phyloP scores from a whole-genome alignment of 2,113 vertebrate genomes.

The Furnarius figulus region DNA sequence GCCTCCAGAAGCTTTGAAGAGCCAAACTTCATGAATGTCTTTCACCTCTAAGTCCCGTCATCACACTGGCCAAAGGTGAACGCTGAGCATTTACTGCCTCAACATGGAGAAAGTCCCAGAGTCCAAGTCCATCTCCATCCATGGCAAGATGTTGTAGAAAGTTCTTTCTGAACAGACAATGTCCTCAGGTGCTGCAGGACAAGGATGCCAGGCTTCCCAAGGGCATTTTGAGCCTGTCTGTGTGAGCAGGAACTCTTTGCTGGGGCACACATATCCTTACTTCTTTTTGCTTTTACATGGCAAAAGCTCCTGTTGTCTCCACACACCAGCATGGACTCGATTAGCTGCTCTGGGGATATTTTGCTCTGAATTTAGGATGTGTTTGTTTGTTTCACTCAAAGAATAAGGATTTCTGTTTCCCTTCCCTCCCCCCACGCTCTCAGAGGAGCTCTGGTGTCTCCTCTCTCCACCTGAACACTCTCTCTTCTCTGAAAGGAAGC shows the following conservation, averaged over 20 bases:
- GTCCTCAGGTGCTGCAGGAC: neutral
- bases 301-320: constrained; percentile 1
- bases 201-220: neutral
- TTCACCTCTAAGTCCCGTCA: neutral
- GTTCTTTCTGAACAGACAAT: neutral
- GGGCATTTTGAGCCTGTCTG: neutral
- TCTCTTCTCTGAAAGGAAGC: neutral
- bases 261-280: neutral
- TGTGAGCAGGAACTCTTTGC: neutral
- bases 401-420: neutral
- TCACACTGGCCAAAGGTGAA: neutral
- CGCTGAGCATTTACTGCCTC: neutral
- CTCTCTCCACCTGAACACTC: neutral
- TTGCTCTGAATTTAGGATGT: constrained; percentile 44
- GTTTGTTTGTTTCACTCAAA: constrained; percentile 31
- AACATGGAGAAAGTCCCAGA: neutral
- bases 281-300: constrained; percentile 2
- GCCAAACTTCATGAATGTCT: neutral
- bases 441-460: neutral
- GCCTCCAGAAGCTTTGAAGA: neutral
- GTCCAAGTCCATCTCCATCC: neutral
- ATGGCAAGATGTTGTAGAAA: neutral
- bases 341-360: constrained; percentile 38
- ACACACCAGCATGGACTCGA: neutral
- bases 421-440: neutral